A percentile compares a stretch with the other conserved stretches of the same genome.
These are phyloP conservation scores for human DNA, from an alignment of 2,113 vertebrate genomes.

Conservation along the genomic window DNA sequence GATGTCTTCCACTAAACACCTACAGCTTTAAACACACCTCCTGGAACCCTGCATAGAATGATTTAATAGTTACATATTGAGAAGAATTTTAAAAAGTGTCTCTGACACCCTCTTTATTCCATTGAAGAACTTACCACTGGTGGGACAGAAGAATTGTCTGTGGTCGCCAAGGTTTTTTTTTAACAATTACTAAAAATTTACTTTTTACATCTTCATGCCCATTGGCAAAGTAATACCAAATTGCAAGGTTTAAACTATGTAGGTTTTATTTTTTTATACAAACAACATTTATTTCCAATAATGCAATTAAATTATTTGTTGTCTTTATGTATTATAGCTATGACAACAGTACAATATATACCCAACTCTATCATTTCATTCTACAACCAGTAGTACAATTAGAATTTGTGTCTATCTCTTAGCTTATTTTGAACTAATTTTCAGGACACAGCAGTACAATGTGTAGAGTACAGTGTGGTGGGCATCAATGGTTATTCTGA, in stretches of 20 bases:
- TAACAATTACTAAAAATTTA: not conserved
- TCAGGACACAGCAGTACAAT: not conserved
- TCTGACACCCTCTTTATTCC: not conserved
- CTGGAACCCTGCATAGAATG: not conserved
- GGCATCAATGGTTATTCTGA: not conserved
- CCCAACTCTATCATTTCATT: not conserved
- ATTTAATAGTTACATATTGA: not conserved
- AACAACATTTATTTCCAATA: slow-evolving; percentile 7
- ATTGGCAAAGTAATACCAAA: not conserved
- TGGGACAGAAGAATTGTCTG: not conserved
- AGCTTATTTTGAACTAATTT: not conserved
- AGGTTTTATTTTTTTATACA: not conserved
- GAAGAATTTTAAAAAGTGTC: not conserved
- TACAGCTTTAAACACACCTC: not conserved
- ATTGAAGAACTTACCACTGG: not conserved
- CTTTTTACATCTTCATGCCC: not conserved
- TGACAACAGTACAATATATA: not conserved
- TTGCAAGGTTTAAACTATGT: not conserved
- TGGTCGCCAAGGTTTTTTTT: not conserved
- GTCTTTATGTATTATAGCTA: not conserved
- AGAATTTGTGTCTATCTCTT: not conserved
- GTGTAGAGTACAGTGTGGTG: not conserved
- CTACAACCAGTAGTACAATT: not conserved
- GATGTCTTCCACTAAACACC: not conserved
- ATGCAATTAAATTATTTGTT: slow-evolving; percentile 18